Base-by-base conservation (phyloP, 2,113 vertebrate genomes). In the Salvelinus alpinus region DNA sequence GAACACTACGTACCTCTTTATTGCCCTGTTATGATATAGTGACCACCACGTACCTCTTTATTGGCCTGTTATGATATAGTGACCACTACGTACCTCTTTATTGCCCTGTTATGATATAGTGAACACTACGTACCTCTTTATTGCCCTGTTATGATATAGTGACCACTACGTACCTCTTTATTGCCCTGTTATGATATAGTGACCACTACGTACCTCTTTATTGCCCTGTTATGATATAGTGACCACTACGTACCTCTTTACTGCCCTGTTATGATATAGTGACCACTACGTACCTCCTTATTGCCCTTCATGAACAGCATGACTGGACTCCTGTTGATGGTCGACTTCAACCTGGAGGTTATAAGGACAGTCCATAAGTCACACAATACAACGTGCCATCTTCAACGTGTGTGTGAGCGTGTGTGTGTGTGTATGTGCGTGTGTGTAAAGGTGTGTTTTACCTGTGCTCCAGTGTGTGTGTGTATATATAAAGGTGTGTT, bases 281-380 rank as follows among this genome's bases (percentile, higher is more conserved):
- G 60, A 64, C 27, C 5, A 1, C 27, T 24, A 20, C 83, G 88
- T 86, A 96, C 96, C 93, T 96, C 93, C 82, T 96, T 98, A 91
- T 86, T 96, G 78, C 98, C 98, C 79, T 99, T 99, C 96, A 99
- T 98, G 78, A 99, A 99, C n/a, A 99, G 93, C 94, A 99, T 95
- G 76, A 99, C 95, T 0, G 94, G 88, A 84, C 92, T 92, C 91
- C 92, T 95, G 90, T 95, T 97, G 80, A 96, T 96, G 85, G 95
- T 67, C 20, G 67, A 79, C 91, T 97, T 97, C 69, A 99, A 94
- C 80, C 97, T 96, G 14, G 44, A 87, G 69, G 65, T 71, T 20
- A 64, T 85, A 54, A 5, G 57, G 72, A 70, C 81, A 84, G 31
- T 65, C n/a, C 11, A 12, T 67, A 14, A 74, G 24, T 34, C 47